phyloP scores from a whole-genome alignment of 2,888 invertebrate species.

The Allophyes oxyacanthae region DNA sequence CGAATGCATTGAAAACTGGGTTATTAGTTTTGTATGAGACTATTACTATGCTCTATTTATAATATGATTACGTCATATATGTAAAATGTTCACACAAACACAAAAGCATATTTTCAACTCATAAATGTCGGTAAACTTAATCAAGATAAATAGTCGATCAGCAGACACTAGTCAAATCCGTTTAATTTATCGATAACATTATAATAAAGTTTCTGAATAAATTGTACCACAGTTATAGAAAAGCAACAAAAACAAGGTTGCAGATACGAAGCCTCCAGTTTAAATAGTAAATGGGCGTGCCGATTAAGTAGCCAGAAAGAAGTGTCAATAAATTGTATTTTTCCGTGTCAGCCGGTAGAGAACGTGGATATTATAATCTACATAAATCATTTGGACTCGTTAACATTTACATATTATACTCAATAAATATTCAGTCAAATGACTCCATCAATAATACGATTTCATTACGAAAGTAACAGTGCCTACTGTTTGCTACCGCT shows the following conservation, averaged over 20 bases:
- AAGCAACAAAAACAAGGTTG: constrained; percentile 64
- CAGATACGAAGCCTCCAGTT: constrained; percentile 54
- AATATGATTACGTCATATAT: constrained; percentile 34
- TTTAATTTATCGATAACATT: constrained; percentile 66
- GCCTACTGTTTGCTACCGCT: constrained; percentile 30
- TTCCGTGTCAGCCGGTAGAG: constrained; percentile 60
- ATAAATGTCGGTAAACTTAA: constrained; percentile 71
- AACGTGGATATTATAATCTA: constrained; percentile 49
- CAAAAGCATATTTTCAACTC: constrained; percentile 61
- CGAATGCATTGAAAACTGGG: constrained; percentile 41
- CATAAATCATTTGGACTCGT: constrained; percentile 43
- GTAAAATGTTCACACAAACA: constrained; percentile 58
- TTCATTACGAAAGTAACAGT: constrained; percentile 38
- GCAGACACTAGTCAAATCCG: constrained; percentile 62
- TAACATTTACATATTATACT: constrained; percentile 40
- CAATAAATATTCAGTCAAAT: constrained; percentile 46
- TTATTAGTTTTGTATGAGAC: constrained; percentile 46
- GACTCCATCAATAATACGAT: constrained; percentile 32
- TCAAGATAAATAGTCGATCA: constrained; percentile 77
- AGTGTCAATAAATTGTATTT: constrained; percentile 63
- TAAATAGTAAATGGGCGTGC: constrained; percentile 59
- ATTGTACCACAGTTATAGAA: constrained; percentile 47
- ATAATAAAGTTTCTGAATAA: constrained; percentile 38
- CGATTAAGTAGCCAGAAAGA: constrained; percentile 62
- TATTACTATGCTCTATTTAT: constrained; percentile 45